Evolutionary conservation across 2,113 vertebrate species (phyloP).

Genomic region (Anoplopoma fimbria): DNA sequence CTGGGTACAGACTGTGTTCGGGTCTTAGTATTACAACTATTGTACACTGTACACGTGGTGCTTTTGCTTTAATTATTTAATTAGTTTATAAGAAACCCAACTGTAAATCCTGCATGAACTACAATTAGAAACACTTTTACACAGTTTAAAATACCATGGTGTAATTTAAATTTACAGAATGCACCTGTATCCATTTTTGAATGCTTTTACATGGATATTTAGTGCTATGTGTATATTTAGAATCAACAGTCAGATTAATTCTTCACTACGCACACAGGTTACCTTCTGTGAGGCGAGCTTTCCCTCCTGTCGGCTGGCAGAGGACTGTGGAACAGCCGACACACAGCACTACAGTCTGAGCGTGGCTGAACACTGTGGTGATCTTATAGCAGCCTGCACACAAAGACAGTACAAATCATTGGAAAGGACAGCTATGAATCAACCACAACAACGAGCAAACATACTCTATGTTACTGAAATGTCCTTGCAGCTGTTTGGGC

Average conservation of each 20-base stretch:
- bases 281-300: conserved; percentile 86
- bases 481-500: conserved; percentile 54
- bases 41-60: background rate
- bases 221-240: background rate
- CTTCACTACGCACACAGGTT: background rate
- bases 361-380: conserved; percentile 86
- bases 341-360: conserved; percentile 85
- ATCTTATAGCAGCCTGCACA: conserved; percentile 84
- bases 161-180: background rate
- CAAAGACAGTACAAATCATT: background rate
- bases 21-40: background rate
- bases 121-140: background rate
- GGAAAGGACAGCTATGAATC: background rate
- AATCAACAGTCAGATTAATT: background rate
- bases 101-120: background rate
- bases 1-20: background rate
- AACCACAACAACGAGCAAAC: background rate
- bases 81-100: background rate
- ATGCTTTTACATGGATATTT: background rate
- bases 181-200: background rate
- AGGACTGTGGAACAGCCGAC: conserved; percentile 84
- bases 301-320: conserved; percentile 84
- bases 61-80: background rate
- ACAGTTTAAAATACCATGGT: background rate
- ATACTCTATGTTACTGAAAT: background rate